These are phyloP conservation scores for Dryoscopus gambensis DNA, from an alignment of 2,113 vertebrate species.

Conservation along the genomic window DNA sequence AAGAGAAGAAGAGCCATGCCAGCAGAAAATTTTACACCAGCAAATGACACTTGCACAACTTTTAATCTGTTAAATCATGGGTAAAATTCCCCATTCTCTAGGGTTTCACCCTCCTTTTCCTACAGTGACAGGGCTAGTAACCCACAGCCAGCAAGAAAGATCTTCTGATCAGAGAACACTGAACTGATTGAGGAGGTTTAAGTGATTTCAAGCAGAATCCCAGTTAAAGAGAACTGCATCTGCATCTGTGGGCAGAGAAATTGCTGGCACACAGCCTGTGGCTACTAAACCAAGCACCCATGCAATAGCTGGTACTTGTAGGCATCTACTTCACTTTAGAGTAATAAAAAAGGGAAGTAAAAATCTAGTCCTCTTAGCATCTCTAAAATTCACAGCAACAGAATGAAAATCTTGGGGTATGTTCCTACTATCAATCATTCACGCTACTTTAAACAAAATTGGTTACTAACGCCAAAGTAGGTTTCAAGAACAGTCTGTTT, in stretches of 20 bases:
- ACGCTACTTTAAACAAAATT: conserved; percentile 43
- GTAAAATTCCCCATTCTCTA: background rate
- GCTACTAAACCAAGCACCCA: background rate
- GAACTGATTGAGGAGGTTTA: background rate
- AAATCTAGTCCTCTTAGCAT: background rate
- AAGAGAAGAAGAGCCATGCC: rapidly evolving
- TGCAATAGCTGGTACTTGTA: background rate
- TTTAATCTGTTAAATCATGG: background rate
- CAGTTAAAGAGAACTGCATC: background rate
- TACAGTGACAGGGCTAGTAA: background rate
- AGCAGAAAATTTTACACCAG: background rate
- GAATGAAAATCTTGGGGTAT: conserved; percentile 2
- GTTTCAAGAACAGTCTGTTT: conserved; percentile 61
- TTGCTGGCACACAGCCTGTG: background rate
- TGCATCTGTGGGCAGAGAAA: background rate
- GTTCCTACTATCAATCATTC: conserved; percentile 30
- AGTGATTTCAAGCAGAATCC: background rate
- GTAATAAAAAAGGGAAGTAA: background rate
- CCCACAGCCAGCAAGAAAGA: background rate
- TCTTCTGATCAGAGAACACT: background rate
- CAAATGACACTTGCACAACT: background rate
- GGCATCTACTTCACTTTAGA: background rate
- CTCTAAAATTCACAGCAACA: background rate
- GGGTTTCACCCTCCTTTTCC: background rate
- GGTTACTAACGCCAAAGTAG: background rate